Evolutionary conservation across 2,113 vertebrate species (phyloP).

Genomic region (Thunnus thynnus): DNA sequence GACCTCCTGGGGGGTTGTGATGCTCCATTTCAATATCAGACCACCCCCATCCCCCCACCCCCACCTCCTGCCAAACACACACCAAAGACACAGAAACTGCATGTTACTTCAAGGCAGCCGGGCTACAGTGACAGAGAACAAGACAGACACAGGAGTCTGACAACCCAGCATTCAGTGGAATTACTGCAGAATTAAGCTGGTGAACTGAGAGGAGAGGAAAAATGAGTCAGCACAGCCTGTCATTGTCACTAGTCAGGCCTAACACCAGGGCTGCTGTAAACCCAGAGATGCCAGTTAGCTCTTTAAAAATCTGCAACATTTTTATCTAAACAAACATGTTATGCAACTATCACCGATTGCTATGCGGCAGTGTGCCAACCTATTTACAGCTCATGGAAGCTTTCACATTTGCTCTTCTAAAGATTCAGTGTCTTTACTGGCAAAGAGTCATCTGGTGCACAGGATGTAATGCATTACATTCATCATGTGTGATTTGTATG

Average conservation of each 20-base stretch:
- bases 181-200: slow-evolving; percentile 69
- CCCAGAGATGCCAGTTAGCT: slow-evolving; percentile 53
- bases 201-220: slow-evolving; percentile 59
- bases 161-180: slow-evolving; percentile 64
- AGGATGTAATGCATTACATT: slow-evolving; percentile 2
- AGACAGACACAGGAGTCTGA: slow-evolving; percentile 58
- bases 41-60: background rate
- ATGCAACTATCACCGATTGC: slow-evolving; percentile 63
- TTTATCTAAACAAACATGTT: slow-evolving; percentile 66
- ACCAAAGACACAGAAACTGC: slow-evolving; percentile 50
- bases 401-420: slow-evolving; percentile 46
- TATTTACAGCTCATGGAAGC: slow-evolving; percentile 55
- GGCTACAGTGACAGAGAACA: slow-evolving; percentile 59
- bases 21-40: slow-evolving; percentile 69
- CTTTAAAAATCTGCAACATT: slow-evolving; percentile 59
- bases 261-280: slow-evolving; percentile 54
- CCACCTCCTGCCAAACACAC: slow-evolving; percentile 7
- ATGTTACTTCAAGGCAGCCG: slow-evolving; percentile 63
- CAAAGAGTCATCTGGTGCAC: slow-evolving; percentile 7
- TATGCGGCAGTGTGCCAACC: slow-evolving; percentile 60
- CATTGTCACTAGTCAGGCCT: slow-evolving; percentile 60
- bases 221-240: slow-evolving; percentile 73
- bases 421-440: slow-evolving; percentile 22
- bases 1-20: slow-evolving; percentile 47
- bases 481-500: background rate